Percentiles rank a stretch among this genome's conserved stretches.
These are phyloP conservation scores for Menidia beryllina DNA, from an alignment of 2,113 vertebrate genomes.

Conservation along the genomic window DNA sequence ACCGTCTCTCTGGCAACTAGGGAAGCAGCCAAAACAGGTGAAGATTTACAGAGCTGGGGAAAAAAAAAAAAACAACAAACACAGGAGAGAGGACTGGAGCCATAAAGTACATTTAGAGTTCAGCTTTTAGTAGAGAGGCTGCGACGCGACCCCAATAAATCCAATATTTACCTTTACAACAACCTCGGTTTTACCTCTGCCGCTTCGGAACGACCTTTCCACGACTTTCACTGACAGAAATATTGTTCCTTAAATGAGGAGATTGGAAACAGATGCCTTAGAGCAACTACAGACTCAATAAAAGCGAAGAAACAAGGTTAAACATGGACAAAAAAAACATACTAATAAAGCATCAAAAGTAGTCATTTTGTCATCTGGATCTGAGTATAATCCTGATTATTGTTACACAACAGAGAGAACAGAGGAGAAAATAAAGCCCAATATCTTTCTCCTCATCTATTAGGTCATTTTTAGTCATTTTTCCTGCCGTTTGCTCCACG, in stretches of 20 bases:
- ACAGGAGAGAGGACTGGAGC: neutral
- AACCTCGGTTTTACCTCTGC: neutral
- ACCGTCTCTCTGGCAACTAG: slow-evolving; percentile 80
- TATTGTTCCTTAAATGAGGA: neutral
- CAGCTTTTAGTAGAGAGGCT: no score
- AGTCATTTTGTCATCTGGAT: no score
- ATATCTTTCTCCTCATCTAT: no score
- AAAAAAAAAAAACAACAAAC: slow-evolving; percentile 47
- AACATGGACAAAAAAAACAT: no score
- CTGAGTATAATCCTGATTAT: no score
- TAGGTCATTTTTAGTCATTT: neutral
- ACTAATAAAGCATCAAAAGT: no score
- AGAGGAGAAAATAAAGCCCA: no score
- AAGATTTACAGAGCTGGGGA: slow-evolving; percentile 29
- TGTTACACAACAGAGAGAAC: no score
- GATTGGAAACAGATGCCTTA: no score
- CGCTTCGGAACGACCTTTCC: neutral
- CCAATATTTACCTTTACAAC: neutral
- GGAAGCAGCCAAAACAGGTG: slow-evolving; percentile 33
- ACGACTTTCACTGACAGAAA: neutral
- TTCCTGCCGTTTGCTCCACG: neutral
- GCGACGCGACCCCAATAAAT: neutral
- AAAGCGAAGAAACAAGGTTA: no score
- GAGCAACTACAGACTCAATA: no score
- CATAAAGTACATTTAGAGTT: no score